Percentiles rank a stretch among this genome's conserved stretches.
Evolutionary conservation across 1,140 invertebrate genomes (phyloP).

Genomic region (Eufriesea mexicana): DNA sequence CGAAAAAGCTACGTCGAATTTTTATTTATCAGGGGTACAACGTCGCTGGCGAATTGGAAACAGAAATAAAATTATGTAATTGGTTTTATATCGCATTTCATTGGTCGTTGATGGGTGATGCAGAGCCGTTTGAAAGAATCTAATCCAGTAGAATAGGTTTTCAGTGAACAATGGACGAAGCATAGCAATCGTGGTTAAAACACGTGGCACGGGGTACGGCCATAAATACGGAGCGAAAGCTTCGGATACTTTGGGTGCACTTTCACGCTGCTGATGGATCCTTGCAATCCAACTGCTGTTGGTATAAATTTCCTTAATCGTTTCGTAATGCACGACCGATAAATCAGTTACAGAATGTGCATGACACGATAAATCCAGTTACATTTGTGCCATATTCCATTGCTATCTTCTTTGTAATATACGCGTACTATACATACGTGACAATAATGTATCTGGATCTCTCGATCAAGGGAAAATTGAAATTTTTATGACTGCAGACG

Average conservation of each 20-base stretch:
- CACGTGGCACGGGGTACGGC: not conserved
- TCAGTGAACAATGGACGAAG: not conserved
- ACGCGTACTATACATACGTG: no score
- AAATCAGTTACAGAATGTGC: not conserved
- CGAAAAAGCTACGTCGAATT: no score
- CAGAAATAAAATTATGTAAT: not conserved
- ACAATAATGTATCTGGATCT: no score
- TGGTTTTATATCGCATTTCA: not conserved
- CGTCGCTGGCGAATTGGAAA: not conserved
- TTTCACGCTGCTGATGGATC: not conserved
- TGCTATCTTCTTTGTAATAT: no score
- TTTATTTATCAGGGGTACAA: no score
- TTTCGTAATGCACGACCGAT: not conserved
- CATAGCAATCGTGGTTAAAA: not conserved
- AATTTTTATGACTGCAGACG: no score
- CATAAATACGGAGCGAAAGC: not conserved
- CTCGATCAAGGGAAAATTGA: no score
- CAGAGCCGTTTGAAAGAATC: not conserved
- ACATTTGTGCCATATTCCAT: not conserved
- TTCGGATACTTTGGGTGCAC: not conserved
- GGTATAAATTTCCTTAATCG: not conserved
- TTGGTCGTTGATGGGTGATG: no score
- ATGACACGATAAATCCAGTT: not conserved
- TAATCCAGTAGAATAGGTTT: conserved; percentile 9
- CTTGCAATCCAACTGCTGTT: not conserved